phyloP scores from a whole-genome alignment of 2,888 invertebrate species.

The Dynastes hyllus region DNA sequence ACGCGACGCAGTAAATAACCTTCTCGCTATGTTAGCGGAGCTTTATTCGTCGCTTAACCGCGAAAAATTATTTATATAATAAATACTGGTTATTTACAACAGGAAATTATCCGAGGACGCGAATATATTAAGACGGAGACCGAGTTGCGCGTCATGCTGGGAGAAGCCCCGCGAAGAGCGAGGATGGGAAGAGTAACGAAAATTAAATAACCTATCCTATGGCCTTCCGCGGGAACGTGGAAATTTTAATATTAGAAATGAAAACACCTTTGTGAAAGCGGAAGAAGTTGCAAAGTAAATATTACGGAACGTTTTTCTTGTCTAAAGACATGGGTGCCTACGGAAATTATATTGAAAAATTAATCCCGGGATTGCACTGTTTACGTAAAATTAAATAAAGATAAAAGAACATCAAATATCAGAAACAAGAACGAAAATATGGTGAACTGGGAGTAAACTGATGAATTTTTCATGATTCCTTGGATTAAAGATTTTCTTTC shows the following conservation, averaged over 20 bases:
- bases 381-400: not conserved
- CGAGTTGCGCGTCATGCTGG: not conserved
- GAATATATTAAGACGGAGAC: slow-evolving; percentile 8
- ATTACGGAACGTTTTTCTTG: not conserved
- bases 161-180: not conserved
- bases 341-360: slow-evolving; percentile 1
- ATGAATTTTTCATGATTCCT: too few species aligned
- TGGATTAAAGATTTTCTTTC: too few species aligned
- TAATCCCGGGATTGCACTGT: not conserved
- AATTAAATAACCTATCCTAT: slow-evolving; percentile 21
- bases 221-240: slow-evolving; percentile 7
- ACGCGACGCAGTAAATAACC: slow-evolving; percentile 57
- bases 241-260: slow-evolving; percentile 37
- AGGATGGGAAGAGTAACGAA: slow-evolving; percentile 20
- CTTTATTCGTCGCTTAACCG: slow-evolving; percentile 43
- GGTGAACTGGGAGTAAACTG: too few species aligned
- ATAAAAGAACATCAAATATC: not conserved
- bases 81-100: slow-evolving; percentile 34
- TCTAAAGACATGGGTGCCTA: not conserved
- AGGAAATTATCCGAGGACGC: slow-evolving; percentile 26
- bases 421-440: not conserved
- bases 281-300: not conserved
- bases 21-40: slow-evolving; percentile 28
- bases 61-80: slow-evolving; percentile 45
- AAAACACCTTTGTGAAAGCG: not conserved